Evolutionary conservation across 2,888 invertebrate species (phyloP), one percentile per base, ranked within the genome.

Genomic region (Dromius quadrimaculatus): DNA sequence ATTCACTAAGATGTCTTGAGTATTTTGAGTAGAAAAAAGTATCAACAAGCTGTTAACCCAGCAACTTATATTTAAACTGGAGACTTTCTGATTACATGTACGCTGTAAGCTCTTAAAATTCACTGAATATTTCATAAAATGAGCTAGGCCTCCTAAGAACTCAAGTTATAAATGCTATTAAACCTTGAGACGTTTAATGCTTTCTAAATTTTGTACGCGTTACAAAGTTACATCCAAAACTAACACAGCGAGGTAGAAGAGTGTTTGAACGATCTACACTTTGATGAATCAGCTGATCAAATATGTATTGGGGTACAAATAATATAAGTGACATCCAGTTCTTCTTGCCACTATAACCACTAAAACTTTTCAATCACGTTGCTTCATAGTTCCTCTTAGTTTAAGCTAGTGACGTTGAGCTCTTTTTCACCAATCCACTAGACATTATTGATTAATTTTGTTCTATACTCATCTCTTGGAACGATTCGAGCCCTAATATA

Each of bases 131-230:
- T 66, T 66, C 43, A 66, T 66, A 41, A 41, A 54, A 57, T 66
- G 57, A 66, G 43, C 66, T 66, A 66, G 66, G 66, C 66, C 66
- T 66, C 57, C 57, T 66, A 41, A 66, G 66, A 66, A 57, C 41
- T 57, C 57, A 57, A 57, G 41, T 66, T 66, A 57, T 66, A 66
- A 66, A 66, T 66, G 66, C 43, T 54, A 38, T 64, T 64, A 64
- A 47, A 54, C 28, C 57, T 66, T 54, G 41, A 66, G 66, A 54
- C 57, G 28, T 57, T 66, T 41, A 54, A 66, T 28, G 57, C 19
- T 57, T 28, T 8, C 41, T 41, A 62, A 41, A 57, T 66, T 66
- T 57, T 66, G 54, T 57, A 23, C 38, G n/a, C 59, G 34, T 23
- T 43, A 62, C 13, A 62, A 62, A 62, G 61, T 61, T 38, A 36